Evolutionary conservation across 2,888 invertebrate species (phyloP).

Genomic region (Palloptera scutellata): DNA sequence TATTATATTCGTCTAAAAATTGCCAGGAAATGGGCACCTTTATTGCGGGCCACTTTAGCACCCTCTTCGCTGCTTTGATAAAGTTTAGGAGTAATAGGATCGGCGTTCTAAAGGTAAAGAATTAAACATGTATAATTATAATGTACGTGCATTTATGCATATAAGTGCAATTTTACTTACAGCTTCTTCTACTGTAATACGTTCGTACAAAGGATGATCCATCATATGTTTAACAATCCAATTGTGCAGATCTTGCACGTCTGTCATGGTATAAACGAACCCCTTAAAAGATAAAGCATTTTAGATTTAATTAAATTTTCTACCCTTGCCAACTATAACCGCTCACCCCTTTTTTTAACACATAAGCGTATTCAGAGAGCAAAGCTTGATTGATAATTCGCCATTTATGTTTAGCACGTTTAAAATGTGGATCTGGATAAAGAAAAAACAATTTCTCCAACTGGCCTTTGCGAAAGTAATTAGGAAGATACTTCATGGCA

Average conservation of each 20-base stretch:
- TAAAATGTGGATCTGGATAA: slow-evolving; percentile 99
- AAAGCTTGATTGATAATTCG: slow-evolving; percentile 93
- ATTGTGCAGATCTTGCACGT: slow-evolving; percentile 94
- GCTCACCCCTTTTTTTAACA: slow-evolving; percentile 80
- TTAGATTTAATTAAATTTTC: background rate
- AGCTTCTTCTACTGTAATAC: slow-evolving; percentile 76
- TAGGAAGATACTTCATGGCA: slow-evolving; percentile 99
- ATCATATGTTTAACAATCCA: slow-evolving; percentile 96
- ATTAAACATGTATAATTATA: slow-evolving; percentile 5
- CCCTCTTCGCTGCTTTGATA: slow-evolving; percentile 97
- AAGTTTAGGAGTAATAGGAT: slow-evolving; percentile 88
- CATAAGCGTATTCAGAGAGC: slow-evolving; percentile 96
- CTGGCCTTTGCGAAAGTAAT: slow-evolving; percentile 95
- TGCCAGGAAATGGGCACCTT: slow-evolving; percentile 92
- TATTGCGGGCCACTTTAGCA: slow-evolving; percentile 94
- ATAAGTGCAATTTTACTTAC: slow-evolving; percentile 65
- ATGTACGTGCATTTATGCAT: background rate
- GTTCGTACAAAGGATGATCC: slow-evolving; percentile 88
- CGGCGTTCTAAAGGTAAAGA: slow-evolving; percentile 68
- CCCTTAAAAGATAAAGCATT: slow-evolving; percentile 69
- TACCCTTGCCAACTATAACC: background rate
- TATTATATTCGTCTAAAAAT: slow-evolving; percentile 75
- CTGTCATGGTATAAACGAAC: slow-evolving; percentile 94
- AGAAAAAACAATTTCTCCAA: slow-evolving; percentile 97
- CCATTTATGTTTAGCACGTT: slow-evolving; percentile 99